A percentile compares a stretch with the other conserved stretches of the same genome.
Evolutionary conservation across 2,888 invertebrate species (phyloP).

Genomic region (Eupithecia inturbata): DNA sequence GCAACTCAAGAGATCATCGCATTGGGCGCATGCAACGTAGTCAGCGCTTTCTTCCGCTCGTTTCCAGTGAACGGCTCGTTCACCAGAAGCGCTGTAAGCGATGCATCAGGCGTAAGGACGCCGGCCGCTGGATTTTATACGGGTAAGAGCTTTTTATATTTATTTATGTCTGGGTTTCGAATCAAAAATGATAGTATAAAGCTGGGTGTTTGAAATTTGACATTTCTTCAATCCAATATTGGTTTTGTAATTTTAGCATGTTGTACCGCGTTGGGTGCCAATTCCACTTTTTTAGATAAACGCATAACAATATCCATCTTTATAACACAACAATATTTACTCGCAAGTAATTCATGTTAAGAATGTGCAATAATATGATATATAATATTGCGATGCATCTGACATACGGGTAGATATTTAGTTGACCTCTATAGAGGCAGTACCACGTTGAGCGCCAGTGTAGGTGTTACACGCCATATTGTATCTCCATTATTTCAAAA

Average conservation of each 20-base stretch:
- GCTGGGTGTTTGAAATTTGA: neutral
- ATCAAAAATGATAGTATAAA: neutral
- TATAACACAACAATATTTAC: no score
- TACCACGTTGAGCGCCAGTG: no score
- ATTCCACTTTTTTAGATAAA: neutral
- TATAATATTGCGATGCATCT: neutral
- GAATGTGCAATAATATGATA: neutral
- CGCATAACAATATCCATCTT: neutral
- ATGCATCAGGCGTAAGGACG: slow-evolving; percentile 90
- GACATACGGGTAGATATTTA: neutral
- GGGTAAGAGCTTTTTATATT: slow-evolving; percentile 67
- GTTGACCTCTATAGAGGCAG: neutral
- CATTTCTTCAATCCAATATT: neutral
- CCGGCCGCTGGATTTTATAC: slow-evolving; percentile 90
- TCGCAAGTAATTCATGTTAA: neutral
- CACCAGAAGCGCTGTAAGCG: slow-evolving; percentile 90
- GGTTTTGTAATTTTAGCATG: neutral
- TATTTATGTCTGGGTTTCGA: neutral
- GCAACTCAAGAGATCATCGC: slow-evolving; percentile 93
- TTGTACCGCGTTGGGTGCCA: slow-evolving; percentile 1
- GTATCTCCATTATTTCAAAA: neutral
- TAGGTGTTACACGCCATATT: no score
- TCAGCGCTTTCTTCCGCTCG: slow-evolving; percentile 90
- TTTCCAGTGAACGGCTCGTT: slow-evolving; percentile 91
- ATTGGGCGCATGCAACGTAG: slow-evolving; percentile 88